Evolutionary conservation across 2,113 vertebrate genomes (phyloP).

Genomic region (Myotis yumanensis): DNA sequence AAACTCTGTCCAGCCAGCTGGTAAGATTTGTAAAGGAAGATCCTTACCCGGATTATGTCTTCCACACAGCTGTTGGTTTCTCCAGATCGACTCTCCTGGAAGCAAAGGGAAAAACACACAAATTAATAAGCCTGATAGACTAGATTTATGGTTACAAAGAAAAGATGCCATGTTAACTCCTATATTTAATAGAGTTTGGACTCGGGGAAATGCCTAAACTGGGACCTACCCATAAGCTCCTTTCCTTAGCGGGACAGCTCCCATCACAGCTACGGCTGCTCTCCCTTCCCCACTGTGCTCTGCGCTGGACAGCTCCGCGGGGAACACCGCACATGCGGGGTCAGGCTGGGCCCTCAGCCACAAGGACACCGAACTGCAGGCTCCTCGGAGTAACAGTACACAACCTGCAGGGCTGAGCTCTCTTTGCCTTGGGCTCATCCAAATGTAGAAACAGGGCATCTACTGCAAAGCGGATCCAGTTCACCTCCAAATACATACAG

Average conservation of each 20-base stretch:
- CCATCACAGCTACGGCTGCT: accelerated
- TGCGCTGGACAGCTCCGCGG: accelerated
- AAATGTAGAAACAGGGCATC: neutral
- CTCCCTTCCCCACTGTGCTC: neutral
- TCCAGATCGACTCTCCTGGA: slow-evolving; percentile 88
- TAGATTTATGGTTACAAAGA: slow-evolving; percentile 51
- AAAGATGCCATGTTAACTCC: neutral
- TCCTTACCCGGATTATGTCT: slow-evolving; percentile 91
- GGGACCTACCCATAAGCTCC: neutral
- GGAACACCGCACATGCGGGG: accelerated
- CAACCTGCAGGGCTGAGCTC: neutral
- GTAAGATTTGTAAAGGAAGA: slow-evolving; percentile 50
- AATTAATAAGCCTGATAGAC: slow-evolving; percentile 61
- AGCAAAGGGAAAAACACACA: slow-evolving; percentile 70
- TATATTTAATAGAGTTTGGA: neutral
- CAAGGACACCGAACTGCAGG: accelerated
- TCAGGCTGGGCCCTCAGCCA: neutral
- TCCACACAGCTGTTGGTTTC: slow-evolving; percentile 87
- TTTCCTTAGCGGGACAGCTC: neutral
- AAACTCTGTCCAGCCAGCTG: neutral
- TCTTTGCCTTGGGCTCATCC: neutral
- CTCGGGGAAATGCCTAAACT: accelerated
- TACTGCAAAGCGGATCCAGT: neutral
- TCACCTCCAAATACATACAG: neutral
- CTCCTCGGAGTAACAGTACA: neutral